Evolutionary conservation across 2,888 invertebrate genomes (phyloP), one percentile per base, ranked within the genome.

Genomic region (Macropis europaea): DNA sequence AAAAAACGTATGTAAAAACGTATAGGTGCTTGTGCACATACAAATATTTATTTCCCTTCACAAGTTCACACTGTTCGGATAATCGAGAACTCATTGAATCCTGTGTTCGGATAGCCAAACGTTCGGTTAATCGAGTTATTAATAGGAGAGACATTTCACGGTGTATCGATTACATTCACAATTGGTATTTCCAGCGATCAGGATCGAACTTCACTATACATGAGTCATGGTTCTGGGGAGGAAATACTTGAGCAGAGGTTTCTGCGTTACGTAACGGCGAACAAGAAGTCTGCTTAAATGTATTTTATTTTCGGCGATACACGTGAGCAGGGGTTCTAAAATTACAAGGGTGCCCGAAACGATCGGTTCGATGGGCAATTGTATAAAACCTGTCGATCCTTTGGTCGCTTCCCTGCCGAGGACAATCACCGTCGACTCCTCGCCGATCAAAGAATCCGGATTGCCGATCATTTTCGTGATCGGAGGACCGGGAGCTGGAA

Each of bases 401-500:
- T 3, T 66, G 9, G 0, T 7, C 5, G 53, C 32, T 26, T 11
- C 48, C 7, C 22, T 75, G 26, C 73, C 81, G 15, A 74, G 54
- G 48, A 13, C 1, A 9, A 61, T 32, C 13, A 34, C 0, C 3
- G 34, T 78, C 34, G 75, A 83, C 19, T 57, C 64, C 24, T 40
- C 76, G 7, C 42, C 56, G 3, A 36, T 85, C 15, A 80, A 19
- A 53, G 45, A 56, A 28, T 67, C 54, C 2, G 17, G 52, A 7
- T 13, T 79, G 13, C 73, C 79, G 3, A 79, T 85, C 19, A 74
- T 84, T 36, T 77, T 82, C 45, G 7, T 86, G 7, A 68, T 82
- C 17, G 84, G 85, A 53, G 82, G 80, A 45, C 83, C 84, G 3
- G 83, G 83, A 38, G 61, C 81, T 17, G 86, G 84, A 45, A 84